Evolutionary conservation across 2,113 vertebrate species (phyloP), one percentile per base, ranked within the genome.

Genomic region (Turnix velox): DNA sequence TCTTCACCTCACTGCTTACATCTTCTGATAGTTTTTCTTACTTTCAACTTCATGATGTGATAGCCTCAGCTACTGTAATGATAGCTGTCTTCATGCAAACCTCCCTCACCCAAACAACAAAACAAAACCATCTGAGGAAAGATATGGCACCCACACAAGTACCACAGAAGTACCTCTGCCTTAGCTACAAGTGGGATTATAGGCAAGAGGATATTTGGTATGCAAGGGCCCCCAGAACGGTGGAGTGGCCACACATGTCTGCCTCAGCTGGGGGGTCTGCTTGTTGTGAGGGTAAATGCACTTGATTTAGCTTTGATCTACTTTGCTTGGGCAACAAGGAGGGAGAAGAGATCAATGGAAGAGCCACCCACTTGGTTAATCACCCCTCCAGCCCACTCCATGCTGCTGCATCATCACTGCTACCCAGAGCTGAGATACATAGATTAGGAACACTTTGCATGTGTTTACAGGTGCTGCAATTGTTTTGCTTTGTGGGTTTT

Each of bases 381-480:
- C 63, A 25, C 59, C 59, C 62, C n/a, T n/a, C 17, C 92, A 90
- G 67, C 87, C 87, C 67, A 73, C 88, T 90, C 54, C 5, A 4
- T 4, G 9, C 12, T 65, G 65, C 88, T 61, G 68, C 2, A 0
- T 45, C 4, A 0, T 65, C 77, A 14, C 78, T 49, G 84, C 71
- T 76, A 49, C 49, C 61, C 13, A 2, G 25, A n/a, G 75, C 67
- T 55, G 39, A 88, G 93, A 95, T 94, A 20, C 2, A 52, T 5
- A 90, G 90, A 93, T 93, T 85, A 93, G 76, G 31, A 90, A 39
- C 49, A 55, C 45, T 90, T 76, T 93, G 92, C 78, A 40, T 75
- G 27, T 91, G 76, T 88, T 95, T 93, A 84, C 79, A 87, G 78
- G 52, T 92, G 69, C 89, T 75, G 81, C 84, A 95, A 81, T 45